Evolutionary conservation across 2,888 invertebrate genomes (phyloP), one percentile per base, ranked within the genome.

Genomic region (Hymenopus coronatus): DNA sequence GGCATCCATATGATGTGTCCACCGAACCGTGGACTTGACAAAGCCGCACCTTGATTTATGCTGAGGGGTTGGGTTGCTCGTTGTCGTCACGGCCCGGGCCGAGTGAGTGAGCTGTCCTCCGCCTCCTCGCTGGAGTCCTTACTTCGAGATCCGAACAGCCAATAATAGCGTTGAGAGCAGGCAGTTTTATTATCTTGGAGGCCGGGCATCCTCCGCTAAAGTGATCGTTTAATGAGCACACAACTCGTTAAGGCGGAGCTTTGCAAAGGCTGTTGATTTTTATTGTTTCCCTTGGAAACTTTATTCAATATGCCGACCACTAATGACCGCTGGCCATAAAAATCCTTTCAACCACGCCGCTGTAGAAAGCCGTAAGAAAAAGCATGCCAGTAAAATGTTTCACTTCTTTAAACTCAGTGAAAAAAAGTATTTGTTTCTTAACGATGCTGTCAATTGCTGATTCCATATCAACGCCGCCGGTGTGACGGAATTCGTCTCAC

Each of bases 41-140:
- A 82, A 87, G 87, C 87, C 87, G 82, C 87, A 70, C 87, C 87
- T 87, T 87, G 87, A 87, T 87, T 87, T 87, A 87, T 82, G 40
- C 82, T 6, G 81, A 81, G 84, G 84, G 40, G 85, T 84, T 33
- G 40, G 85, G 40, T 27, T 33, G 40, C 8, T 27, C 85, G 85
- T 33, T 46, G 27, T 33, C 85, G 40, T 33, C 85, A 83, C 83
- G 28, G 28, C 28, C 83, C 83, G 83, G 84, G 28, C 33, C 84
- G 28, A 20, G 84, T 33, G 28, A 20, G n/a, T n/a, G 84, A 20
- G 84, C 84, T 33, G 28, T n/a, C 28, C 84, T 28, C 33, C 33
- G 20, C 33, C 7, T 9, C 85, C 33, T n/a, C 30, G 40, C n/a
- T 20, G n/a, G 46, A 33, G 40, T 28, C 85, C 85, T 85, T 85